phyloP scores from a whole-genome alignment of 2,888 invertebrate genomes.

The Lithophane semibrunnea region DNA sequence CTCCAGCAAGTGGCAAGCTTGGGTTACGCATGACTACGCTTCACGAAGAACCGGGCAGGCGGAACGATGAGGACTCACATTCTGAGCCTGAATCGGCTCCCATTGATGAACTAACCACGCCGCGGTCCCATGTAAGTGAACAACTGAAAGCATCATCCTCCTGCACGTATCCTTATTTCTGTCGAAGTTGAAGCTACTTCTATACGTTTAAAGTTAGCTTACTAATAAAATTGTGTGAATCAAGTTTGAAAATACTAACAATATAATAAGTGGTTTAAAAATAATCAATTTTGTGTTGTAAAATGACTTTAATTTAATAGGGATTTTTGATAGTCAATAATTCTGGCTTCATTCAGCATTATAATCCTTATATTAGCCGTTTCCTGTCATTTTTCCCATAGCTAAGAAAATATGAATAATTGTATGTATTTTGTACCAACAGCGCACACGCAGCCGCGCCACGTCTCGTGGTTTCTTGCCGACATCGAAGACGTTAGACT shows the following conservation, averaged over 20 bases:
- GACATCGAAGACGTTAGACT: constrained; percentile 96
- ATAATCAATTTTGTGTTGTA: background rate
- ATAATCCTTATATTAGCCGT: background rate
- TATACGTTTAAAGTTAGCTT: background rate
- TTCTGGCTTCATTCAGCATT: background rate
- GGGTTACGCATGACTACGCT: constrained; percentile 97
- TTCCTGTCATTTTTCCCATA: background rate
- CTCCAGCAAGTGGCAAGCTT: constrained; percentile 96
- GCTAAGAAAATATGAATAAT: background rate
- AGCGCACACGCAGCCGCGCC: constrained; percentile 85
- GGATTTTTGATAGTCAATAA: background rate
- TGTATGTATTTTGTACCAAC: constrained; percentile 32
- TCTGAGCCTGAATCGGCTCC: constrained; percentile 88
- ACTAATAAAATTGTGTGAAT: background rate
- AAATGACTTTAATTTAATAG: background rate
- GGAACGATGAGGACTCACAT: constrained; percentile 87
- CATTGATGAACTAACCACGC: constrained; percentile 82
- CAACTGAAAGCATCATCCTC: background rate
- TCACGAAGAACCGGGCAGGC: constrained; percentile 94
- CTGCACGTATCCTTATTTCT: background rate
- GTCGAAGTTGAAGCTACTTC: background rate
- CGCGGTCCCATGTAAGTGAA: constrained; percentile 81
- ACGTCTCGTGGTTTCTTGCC: constrained; percentile 90
- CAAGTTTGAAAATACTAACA: background rate
- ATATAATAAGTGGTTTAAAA: background rate